phyloP scores from a whole-genome alignment of 2,113 vertebrate species.

The Semnornis frantzii region DNA sequence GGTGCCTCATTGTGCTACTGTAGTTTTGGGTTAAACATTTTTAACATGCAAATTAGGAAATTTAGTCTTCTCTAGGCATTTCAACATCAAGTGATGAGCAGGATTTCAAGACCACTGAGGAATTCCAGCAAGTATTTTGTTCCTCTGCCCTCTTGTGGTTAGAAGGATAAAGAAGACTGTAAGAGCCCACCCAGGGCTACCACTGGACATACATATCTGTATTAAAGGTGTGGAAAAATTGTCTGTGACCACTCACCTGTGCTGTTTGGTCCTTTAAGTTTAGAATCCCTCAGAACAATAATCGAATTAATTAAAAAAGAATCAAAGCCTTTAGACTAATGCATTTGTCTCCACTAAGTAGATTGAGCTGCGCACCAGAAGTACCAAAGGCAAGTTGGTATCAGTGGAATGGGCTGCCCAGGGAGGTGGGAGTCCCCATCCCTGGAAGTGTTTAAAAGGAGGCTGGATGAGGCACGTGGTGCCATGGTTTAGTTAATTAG shows the following conservation, averaged over 20 bases:
- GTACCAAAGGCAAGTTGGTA: background rate
- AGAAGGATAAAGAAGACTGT: background rate
- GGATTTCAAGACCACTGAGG: background rate
- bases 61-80: background rate
- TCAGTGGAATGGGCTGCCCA: too few species aligned
- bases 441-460: too few species aligned
- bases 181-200: background rate
- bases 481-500: too few species aligned
- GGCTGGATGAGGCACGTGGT: background rate
- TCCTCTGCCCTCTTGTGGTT: slow-evolving; percentile 57
- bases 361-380: background rate
- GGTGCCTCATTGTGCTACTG: background rate
- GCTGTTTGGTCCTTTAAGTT: background rate
- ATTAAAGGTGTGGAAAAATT: background rate
- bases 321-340: background rate
- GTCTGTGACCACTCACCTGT: too few species aligned
- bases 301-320: background rate
- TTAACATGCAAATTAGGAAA: background rate
- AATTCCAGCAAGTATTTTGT: background rate
- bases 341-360: background rate
- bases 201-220: background rate
- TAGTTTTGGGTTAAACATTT: background rate
- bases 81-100: background rate
- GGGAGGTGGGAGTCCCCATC: too few species aligned
- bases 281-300: background rate